phyloP scores from a whole-genome alignment of 2,797 vertebrate species.

The Sylvilagus floridanus region DNA sequence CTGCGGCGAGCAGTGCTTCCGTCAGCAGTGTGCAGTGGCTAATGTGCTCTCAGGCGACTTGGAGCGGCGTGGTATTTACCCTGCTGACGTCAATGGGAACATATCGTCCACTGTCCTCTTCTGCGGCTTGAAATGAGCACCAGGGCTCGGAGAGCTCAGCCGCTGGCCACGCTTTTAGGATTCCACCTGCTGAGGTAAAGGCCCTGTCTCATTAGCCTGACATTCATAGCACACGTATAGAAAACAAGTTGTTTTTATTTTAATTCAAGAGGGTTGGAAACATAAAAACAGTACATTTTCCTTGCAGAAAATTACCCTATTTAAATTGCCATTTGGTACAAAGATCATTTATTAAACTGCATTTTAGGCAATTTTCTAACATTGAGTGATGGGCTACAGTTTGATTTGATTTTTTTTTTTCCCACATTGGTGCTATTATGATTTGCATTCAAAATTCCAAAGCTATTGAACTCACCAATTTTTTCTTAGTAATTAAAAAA shows the following conservation, averaged over 20 bases:
- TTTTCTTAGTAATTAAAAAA: slow-evolving; percentile 74
- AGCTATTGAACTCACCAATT: slow-evolving; percentile 73
- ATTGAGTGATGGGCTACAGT: slow-evolving; percentile 67
- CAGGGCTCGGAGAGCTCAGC: slow-evolving; percentile 55
- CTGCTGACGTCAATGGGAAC: slow-evolving; percentile 86
- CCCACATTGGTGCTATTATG: slow-evolving; percentile 46
- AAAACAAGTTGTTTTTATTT: slow-evolving; percentile 83
- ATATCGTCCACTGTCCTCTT: slow-evolving; percentile 75
- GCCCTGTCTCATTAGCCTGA: neutral
- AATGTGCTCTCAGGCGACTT: slow-evolving; percentile 73
- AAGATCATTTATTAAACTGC: slow-evolving; percentile 80
- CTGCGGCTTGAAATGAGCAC: slow-evolving; percentile 78
- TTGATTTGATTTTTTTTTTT: slow-evolving; percentile 67
- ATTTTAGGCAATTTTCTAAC: slow-evolving; percentile 71
- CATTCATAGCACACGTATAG: slow-evolving; percentile 67
- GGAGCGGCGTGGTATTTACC: slow-evolving; percentile 83
- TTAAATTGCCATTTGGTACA: slow-evolving; percentile 77
- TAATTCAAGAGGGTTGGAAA: slow-evolving; percentile 81
- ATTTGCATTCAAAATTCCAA: slow-evolving; percentile 77
- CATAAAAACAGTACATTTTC: slow-evolving; percentile 82
- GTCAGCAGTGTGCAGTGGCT: slow-evolving; percentile 23
- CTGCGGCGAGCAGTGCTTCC: slow-evolving; percentile 43
- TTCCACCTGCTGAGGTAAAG: neutral
- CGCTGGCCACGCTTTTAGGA: neutral
- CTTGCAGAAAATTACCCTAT: slow-evolving; percentile 81